These are phyloP conservation scores for Carassius auratus DNA, from an alignment of 2,113 vertebrate genomes.

Conservation along the genomic window DNA sequence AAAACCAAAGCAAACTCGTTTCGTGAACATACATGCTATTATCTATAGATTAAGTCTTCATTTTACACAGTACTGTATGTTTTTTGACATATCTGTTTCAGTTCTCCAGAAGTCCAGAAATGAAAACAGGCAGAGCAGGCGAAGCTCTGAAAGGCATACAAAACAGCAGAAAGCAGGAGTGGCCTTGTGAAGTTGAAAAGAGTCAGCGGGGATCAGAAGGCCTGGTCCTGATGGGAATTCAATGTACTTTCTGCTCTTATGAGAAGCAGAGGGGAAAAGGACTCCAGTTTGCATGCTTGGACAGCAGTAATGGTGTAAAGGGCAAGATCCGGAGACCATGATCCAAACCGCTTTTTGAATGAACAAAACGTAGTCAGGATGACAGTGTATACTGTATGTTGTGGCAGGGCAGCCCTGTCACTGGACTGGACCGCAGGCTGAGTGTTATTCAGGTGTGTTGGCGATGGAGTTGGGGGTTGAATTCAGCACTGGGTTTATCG, in stretches of 20 bases:
- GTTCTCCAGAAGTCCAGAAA: conserved; percentile 22
- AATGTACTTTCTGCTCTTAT: conserved; percentile 36
- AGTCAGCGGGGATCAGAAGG: conserved; percentile 42
- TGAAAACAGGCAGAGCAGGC: conserved; percentile 16
- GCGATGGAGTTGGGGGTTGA: conserved; percentile 74
- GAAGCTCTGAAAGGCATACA: conserved; percentile 40
- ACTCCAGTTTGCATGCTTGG: conserved; percentile 55
- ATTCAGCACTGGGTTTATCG: conserved; percentile 74
- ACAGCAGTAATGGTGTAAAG: conserved; percentile 57
- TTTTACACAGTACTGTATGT: conserved; percentile 3
- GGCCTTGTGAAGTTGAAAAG: conserved; percentile 38
- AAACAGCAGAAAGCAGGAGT: conserved; percentile 39
- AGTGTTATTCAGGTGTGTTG: conserved; percentile 75
- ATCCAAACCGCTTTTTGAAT: conserved; percentile 56
- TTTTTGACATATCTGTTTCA: not conserved
- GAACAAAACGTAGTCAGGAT: conserved; percentile 52
- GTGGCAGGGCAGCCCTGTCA: conserved; percentile 21
- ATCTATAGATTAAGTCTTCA: not conserved
- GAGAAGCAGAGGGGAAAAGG: conserved; percentile 39
- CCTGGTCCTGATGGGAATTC: conserved; percentile 44
- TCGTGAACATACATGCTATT: conserved; percentile 21
- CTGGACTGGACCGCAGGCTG: conserved; percentile 43
- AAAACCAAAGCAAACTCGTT: conserved; percentile 25
- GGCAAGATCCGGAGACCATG: conserved; percentile 49
- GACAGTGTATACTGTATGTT: conserved; percentile 55